Evolutionary conservation across 2,113 vertebrate species (phyloP), one percentile per base, ranked within the genome.

Genomic region (Brachyhypopomus occidentalis): DNA sequence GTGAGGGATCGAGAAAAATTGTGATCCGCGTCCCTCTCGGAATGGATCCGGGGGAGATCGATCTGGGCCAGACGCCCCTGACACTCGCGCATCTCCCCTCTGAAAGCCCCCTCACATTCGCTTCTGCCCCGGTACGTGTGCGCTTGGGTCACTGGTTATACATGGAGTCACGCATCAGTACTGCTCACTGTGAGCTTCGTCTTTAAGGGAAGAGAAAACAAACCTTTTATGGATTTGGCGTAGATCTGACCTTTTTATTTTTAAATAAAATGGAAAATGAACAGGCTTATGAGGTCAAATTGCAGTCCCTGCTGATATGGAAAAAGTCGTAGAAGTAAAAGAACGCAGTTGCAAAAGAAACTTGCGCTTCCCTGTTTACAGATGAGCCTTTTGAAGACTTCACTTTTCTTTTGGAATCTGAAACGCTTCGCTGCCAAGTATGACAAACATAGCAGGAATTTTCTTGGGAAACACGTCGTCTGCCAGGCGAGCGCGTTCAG

Each of bases 91-190:
- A 30, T 71, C 69, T 7, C 80, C 75, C 75, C 84, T 86, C 88
- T 90, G 88, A 89, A 90, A 88, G 88, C 89, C 89, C 80, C 73
- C 87, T 84, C 84, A 88, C 87, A 87, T 91, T 92, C 87, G 78
- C 81, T 89, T 84, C 84, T 81, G 78, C 89, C 88, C 85, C 83
- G 85, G 85, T 88, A 84, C 87, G 73, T 6, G 36, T 38, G 36
- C 36, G 36, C 6, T 38, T 38, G 36, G 3, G 6, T 38, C 36
- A 23, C 58, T 55, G 38, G 36, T 73, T 67, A 66, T 73, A 36
- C 59, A 23, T 52, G 1, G 16, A 8, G 4, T 60, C 45, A 48
- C 60, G 58, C 23, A 48, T 74, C 48, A 27, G 41, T 25, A 6
- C 3, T 7, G 7, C 38, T 4, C 38, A 38, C 38, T 45, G 66